Evolutionary conservation across 2,888 invertebrate genomes (phyloP), one percentile per base, ranked within the genome.

Genomic region (Metopia argyrocephala): DNA sequence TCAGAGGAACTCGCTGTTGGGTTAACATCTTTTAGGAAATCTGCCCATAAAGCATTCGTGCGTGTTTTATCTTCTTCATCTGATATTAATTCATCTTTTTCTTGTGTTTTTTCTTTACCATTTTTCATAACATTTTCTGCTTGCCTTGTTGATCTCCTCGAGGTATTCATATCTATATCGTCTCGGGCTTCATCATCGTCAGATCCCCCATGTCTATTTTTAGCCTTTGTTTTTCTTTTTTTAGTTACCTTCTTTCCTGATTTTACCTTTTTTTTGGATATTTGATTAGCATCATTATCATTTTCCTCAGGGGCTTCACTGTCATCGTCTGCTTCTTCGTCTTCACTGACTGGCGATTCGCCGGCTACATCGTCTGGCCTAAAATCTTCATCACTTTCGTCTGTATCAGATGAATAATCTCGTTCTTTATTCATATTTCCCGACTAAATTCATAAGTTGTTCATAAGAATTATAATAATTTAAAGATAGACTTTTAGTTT

Each of bases 341-440:
- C 82, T 50, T 83, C 83, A 65, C 84, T 84, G 0, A 81, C 82
- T 59, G 86, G 90, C 65, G 84, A 93, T 75, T 91, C 93, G 46
- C 92, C 93, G 82, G 91, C 93, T 66, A 82, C 78, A 65, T 87
- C 86, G 83, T 93, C 93, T 28, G 95, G 95, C 79, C 94, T 92
- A 87, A 94, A 96, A 87, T 96, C 96, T 84, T 95, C 95, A 88
- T 96, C 96, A 88, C 95, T 95, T 83, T 92, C 91, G 85, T 96
- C 95, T 83, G 94, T 94, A 71, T 93, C 94, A 15, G 94, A 94
- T 0, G 90, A 90, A 82, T 91, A 91, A 52, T 92, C 91, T 82
- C 91, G 90, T 78, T 90, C 89, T 82, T 91, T 88, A 56, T 90
- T 90, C 86, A 88, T 89, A 23, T 78, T 85, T 12, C 46, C 23